Evolutionary conservation across 2,888 invertebrate genomes (phyloP).

Genomic region (Ormyrus pomaceus): DNA sequence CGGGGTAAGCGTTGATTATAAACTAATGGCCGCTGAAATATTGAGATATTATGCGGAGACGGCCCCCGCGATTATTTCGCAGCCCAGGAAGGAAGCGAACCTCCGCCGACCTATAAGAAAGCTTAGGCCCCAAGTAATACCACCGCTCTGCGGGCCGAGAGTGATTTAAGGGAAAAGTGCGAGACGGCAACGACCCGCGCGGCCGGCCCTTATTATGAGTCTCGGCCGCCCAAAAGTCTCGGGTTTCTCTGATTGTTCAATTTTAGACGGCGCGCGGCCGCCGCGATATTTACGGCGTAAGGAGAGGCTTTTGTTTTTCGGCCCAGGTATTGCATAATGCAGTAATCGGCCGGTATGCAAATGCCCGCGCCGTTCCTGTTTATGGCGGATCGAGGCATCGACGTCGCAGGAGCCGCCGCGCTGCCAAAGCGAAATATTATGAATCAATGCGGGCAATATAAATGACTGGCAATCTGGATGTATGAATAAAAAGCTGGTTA

Average conservation of each 20-base stretch:
- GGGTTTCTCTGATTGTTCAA: constrained; percentile 57
- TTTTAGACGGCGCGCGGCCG: constrained; percentile 15
- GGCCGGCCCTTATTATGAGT: constrained; percentile 15
- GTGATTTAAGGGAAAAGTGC: constrained; percentile 65
- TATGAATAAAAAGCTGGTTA: too few relatives aligned
- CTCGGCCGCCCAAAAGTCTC: constrained; percentile 49
- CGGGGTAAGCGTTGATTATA: constrained; percentile 73
- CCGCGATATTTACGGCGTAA: constrained; percentile 50
- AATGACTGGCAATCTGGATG: too few relatives aligned
- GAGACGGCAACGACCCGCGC: constrained; percentile 51
- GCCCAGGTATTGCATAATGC: constrained; percentile 26
- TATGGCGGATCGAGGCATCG: constrained; percentile 18
- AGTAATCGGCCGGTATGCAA: constrained; percentile 41
- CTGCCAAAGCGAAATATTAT: constrained; percentile 27
- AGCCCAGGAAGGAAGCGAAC: constrained; percentile 72
- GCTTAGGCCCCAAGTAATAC: constrained; percentile 64
- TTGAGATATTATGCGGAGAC: constrained; percentile 73
- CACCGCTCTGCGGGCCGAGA: background rate
- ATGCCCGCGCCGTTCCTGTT: constrained; percentile 32
- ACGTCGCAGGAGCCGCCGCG: background rate
- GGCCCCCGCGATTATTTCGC: constrained; percentile 69
- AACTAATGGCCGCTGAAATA: constrained; percentile 74
- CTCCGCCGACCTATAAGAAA: constrained; percentile 72
- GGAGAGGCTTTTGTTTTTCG: constrained; percentile 39
- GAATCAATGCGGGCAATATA: background rate